Percentiles rank a stretch among this genome's conserved stretches.
These are phyloP conservation scores for Pterois miles DNA, from an alignment of 2,797 vertebrate species.

Conservation along the genomic window DNA sequence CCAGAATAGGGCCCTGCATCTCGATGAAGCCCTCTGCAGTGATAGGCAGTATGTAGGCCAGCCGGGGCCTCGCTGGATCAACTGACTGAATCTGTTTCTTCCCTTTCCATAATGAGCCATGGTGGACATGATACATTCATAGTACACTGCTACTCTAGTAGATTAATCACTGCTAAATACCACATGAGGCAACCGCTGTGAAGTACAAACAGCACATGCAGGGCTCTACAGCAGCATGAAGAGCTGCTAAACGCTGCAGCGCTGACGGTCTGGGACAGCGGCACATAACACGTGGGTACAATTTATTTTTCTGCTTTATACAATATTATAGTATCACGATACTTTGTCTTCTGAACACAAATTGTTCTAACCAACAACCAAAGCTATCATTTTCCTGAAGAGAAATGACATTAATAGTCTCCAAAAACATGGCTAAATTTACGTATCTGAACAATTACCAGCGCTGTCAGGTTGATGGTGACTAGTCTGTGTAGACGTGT, in stretches of 20 bases:
- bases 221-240: neutral
- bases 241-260: neutral
- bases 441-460: neutral
- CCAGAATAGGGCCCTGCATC: conserved; percentile 57
- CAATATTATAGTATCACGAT: too few relatives aligned
- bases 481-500: neutral
- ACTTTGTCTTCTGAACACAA: neutral
- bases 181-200: neutral
- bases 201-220: conserved; percentile 6
- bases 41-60: conserved; percentile 57
- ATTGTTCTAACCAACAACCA: neutral
- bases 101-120: conserved; percentile 34
- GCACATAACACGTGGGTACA: neutral
- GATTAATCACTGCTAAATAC: conserved; percentile 21
- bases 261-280: neutral
- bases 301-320: neutral
- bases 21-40: conserved; percentile 22
- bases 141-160: neutral
- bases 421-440: neutral
- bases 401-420: neutral
- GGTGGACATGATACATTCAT: conserved; percentile 24
- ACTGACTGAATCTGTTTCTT: conserved; percentile 30
- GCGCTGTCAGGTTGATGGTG: neutral
- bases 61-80: conserved; percentile 19
- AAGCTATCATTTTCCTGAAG: neutral